These are phyloP conservation scores for Gallinago media DNA, from an alignment of 2,113 vertebrate species.

Conservation along the genomic window DNA sequence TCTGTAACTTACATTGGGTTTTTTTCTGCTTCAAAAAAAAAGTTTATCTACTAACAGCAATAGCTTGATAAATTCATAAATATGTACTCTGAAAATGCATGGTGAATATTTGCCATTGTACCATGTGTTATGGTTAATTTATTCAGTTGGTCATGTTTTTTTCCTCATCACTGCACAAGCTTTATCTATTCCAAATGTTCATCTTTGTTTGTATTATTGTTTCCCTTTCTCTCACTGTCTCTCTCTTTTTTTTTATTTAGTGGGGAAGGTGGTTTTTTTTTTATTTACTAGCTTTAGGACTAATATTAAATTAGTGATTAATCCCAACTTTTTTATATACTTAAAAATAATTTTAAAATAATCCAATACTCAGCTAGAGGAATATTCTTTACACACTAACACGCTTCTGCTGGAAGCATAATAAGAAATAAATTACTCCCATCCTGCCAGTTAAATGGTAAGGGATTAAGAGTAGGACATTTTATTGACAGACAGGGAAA, in stretches of 20 bases:
- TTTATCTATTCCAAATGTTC: neutral
- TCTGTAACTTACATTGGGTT: neutral
- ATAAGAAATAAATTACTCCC: neutral
- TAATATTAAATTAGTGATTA: neutral
- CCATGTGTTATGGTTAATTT: neutral
- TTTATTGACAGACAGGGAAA: neutral
- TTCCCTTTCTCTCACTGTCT: neutral
- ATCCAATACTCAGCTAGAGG: neutral
- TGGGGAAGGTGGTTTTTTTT: neutral
- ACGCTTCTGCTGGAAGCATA: neutral
- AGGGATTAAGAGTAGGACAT: neutral
- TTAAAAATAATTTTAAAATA: neutral
- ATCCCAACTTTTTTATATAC: neutral
- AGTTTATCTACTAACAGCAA: neutral
- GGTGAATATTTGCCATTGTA: neutral
- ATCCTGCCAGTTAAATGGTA: neutral
- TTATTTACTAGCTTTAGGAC: neutral
- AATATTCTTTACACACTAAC: neutral
- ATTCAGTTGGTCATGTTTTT: neutral
- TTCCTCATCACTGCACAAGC: neutral
- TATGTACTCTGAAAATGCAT: neutral
- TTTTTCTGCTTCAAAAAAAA: neutral
- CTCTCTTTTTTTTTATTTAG: neutral
- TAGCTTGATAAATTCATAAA: neutral
- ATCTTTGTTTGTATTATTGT: neutral